Evolutionary conservation across 1,140 invertebrate species (phyloP).

Genomic region (Chelonus insularis): DNA sequence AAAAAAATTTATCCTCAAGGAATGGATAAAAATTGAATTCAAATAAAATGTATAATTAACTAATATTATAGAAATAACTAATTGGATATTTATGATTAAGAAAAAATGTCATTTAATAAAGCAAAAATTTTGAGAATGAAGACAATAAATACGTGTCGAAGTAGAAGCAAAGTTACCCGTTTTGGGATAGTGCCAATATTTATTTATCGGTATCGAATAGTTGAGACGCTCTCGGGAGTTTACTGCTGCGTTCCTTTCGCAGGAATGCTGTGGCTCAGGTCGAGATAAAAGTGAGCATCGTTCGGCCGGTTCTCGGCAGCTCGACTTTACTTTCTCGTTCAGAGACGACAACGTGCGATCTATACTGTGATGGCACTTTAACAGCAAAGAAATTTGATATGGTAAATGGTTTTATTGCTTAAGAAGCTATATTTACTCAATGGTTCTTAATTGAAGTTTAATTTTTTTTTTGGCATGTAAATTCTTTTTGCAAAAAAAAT

Average conservation of each 20-base stretch:
- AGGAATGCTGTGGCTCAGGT: slow-evolving; percentile 8
- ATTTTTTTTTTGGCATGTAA: too few relatives aligned
- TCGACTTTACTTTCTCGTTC: background rate
- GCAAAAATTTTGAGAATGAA: too few relatives aligned
- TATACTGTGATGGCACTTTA: background rate
- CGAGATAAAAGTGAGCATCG: slow-evolving; percentile 14
- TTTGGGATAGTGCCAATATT: background rate
- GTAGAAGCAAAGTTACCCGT: background rate
- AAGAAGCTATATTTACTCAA: too few relatives aligned
- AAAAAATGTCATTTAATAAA: too few relatives aligned
- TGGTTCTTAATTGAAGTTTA: too few relatives aligned
- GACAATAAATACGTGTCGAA: background rate
- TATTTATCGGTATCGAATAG: slow-evolving; percentile 13
- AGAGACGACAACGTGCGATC: slow-evolving; percentile 8
- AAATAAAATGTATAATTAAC: too few relatives aligned
- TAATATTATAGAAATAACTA: too few relatives aligned
- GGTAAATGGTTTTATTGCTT: too few relatives aligned
- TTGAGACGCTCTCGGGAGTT: background rate
- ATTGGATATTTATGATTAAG: too few relatives aligned
- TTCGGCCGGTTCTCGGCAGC: background rate
- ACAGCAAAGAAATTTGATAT: background rate
- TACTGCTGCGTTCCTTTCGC: background rate
- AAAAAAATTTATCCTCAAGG: too few relatives aligned
- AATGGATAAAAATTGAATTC: too few relatives aligned
- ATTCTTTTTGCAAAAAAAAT: too few relatives aligned